A percentile compares a stretch with the other conserved stretches of the same genome.
Conservation (phyloP, 2,113 vertebrate genomes). For the Oceanodroma tethys region DNA sequence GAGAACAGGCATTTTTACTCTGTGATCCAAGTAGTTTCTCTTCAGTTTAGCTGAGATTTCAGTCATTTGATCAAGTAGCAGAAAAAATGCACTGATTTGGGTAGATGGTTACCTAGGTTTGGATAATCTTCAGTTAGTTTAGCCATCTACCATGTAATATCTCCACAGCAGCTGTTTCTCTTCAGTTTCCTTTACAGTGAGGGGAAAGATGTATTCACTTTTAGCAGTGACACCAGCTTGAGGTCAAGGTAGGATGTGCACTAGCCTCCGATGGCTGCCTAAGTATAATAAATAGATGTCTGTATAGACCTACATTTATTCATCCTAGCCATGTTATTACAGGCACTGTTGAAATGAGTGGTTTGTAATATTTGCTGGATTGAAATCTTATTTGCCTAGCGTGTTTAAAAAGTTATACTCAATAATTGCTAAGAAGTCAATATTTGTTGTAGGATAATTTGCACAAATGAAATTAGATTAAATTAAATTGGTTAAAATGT, state of each 20-base stretch:
- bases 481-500: neutral
- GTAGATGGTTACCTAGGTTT: neutral
- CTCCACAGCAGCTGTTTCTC: neutral
- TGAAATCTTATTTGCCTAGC: neutral
- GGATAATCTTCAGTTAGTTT: neutral
- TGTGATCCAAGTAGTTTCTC: neutral
- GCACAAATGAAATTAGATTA: neutral
- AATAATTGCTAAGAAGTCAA: neutral
- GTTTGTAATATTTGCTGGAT: neutral
- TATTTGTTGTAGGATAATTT: neutral
- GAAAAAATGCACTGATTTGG: neutral
- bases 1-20: neutral
- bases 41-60: neutral
- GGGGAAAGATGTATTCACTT: neutral
- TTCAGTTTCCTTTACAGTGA: neutral
- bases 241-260: neutral
- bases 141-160: neutral
- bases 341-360: neutral
- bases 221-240: neutral
- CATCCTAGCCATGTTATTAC: neutral
- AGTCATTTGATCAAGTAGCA: neutral
- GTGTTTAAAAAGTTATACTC: neutral
- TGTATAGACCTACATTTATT: neutral
- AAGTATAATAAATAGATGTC: neutral
- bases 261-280: neutral